Conservation (phyloP, 2,113 vertebrate species). For the Spea bombifrons region DNA sequence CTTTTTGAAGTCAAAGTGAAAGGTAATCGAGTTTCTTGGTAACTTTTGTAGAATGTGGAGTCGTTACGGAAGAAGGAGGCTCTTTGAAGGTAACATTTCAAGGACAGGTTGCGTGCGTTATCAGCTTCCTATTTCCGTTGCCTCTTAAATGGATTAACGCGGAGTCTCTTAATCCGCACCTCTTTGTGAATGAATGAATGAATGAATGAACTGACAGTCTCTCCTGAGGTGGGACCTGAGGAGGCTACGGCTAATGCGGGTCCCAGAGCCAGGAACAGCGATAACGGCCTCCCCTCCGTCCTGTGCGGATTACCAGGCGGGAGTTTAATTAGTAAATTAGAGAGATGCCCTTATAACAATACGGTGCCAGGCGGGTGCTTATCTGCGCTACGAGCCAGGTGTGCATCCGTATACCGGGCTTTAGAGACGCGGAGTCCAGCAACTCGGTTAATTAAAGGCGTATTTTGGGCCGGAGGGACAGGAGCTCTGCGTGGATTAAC, state of each 20-base stretch:
- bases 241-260: neutral
- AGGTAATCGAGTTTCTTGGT: too few relatives aligned
- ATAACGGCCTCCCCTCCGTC: neutral
- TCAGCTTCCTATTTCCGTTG: neutral
- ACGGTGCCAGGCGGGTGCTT: neutral
- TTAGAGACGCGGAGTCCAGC: neutral
- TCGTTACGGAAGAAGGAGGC: neutral
- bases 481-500: conserved; percentile 27
- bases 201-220: neutral
- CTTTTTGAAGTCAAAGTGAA: too few relatives aligned
- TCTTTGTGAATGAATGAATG: neutral
- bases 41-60: too few relatives aligned
- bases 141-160: neutral
- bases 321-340: neutral
- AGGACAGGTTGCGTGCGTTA: neutral
- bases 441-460: conserved; percentile 8
- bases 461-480: conserved; percentile 5
- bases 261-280: neutral
- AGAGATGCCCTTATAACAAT: too few relatives aligned
- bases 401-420: neutral
- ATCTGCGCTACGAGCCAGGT: neutral
- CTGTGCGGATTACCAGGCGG: neutral
- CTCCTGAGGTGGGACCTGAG: neutral
- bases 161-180: neutral
- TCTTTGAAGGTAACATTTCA: neutral